Base-by-base conservation (phyloP, 2,888 invertebrate genomes). In the Tipula vernalis region DNA sequence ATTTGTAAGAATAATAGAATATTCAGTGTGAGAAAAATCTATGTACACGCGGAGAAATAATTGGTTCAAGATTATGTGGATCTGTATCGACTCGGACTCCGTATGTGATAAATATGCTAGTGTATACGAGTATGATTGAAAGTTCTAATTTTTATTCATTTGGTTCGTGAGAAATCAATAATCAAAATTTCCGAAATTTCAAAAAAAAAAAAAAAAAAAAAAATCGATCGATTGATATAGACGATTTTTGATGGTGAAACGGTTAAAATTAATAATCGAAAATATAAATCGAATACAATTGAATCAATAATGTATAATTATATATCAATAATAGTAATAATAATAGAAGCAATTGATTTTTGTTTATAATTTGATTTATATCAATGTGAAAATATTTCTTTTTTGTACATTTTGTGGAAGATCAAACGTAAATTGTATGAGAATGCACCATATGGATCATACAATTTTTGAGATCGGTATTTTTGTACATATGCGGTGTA, bases 1-100 rank as follows among this genome's bases (percentile, higher is more conserved):
- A 71, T 71, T 71, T 71, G 71, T 71, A 71, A 71, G 71, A 71
- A 71, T 71, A 71, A 71, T 71, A 71, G 71, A 71, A 71, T 71
- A 28, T 71, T 71, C 71, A 71, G 71, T 71, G 71, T 71, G 71
- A 71, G 71, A 71, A 71, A 71, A 71, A 71, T 71, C 10, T 28
- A 3, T 3, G 12, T 28, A 2, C 2, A 28, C 28, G 2, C 28
- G 18, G 18, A 18, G 57, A 57, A 57, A 71, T 71, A 71, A 71
- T 71, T 71, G 71, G 71, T 71, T 28, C 71, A 71, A 71, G 71
- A 71, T 71, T 71, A 71, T 71, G 28, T 71, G 71, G 71, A 71
- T 71, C 71, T 71, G 71, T 71, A 71, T 28, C 39, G 71, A 71
- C 71, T 18, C 71, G 71, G 71, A 71, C 71, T 71, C 71, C 28